Evolutionary conservation across 2,113 vertebrate genomes (phyloP), one percentile per base, ranked within the genome.

Genomic region (Hipposideros armiger): DNA sequence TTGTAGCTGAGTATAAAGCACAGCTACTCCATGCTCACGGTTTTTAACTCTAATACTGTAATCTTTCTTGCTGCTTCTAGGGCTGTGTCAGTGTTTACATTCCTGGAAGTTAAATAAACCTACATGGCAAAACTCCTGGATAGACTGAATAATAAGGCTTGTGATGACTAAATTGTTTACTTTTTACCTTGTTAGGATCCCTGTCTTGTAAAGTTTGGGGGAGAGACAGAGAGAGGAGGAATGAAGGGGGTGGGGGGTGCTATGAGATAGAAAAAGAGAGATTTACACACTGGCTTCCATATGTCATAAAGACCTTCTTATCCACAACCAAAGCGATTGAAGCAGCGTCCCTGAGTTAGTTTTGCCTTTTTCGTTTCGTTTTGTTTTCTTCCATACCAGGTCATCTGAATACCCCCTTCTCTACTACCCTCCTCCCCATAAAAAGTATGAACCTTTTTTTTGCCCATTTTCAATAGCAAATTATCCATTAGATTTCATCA

Each of bases 401-500:
- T 93, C 98, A 98, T 80, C 76, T 42, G 85, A 95, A 77, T 17
- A 0, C 56, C 74, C 28, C 69, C 83, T 89, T 81, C 58, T 58
- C 62, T 84, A 70, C 91, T 6, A 0, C 1, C 84, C 74, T 90
- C 4, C 0, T 2, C 86, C 86, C 56, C 0, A 97, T 3, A 1
- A 92, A 95, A 97, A 98, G 96, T 93, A 96, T 0, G 81, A 96
- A 95, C 97, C 97, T 99, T 98, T 98, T 98, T 98, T 99, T 98
- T 98, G 97, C 98, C 98, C 98, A 96, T 99, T 99, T 99, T 99
- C 98, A 97, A 98, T 95, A 98, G 98, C 99, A 99, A 99, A 99
- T 99, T 99, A 99, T 99, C 99, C 99, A 99, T 99, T 99, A 99
- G 99, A 99, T 99, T 99, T 99, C 99, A 99, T 99, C 99, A 99